Evolutionary conservation across 1,140 invertebrate genomes (phyloP).

Genomic region (Cotesia chilonis): DNA sequence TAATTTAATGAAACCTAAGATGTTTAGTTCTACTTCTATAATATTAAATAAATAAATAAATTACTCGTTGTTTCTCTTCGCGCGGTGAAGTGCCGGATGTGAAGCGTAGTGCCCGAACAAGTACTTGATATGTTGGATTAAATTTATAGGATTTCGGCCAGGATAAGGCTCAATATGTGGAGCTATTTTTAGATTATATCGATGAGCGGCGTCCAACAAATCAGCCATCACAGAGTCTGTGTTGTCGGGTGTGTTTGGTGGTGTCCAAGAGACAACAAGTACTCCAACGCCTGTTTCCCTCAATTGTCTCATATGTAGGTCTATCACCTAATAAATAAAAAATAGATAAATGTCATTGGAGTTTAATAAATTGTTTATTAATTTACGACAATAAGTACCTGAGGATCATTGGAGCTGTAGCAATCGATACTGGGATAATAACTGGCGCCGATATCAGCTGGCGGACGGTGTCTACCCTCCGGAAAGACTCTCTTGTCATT

Average conservation of each 20-base stretch:
- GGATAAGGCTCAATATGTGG: constrained; percentile 64
- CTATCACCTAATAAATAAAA: constrained; percentile 51
- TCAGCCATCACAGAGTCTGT: constrained; percentile 58
- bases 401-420: constrained; percentile 64
- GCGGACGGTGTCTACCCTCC: constrained; percentile 60
- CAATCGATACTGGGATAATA: constrained; percentile 65
- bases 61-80: constrained; percentile 61
- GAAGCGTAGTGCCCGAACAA: constrained; percentile 57
- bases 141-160: constrained; percentile 62
- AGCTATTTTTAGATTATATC: constrained; percentile 63
- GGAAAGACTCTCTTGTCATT: constrained; percentile 61
- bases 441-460: constrained; percentile 63
- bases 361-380: neutral
- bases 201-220: constrained; percentile 61
- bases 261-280: constrained; percentile 63
- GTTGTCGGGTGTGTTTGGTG: constrained; percentile 57
- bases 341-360: neutral
- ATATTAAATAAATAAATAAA: too few species aligned
- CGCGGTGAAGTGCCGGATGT: constrained; percentile 66
- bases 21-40: too few species aligned
- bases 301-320: constrained; percentile 63
- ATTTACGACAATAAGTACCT: constrained; percentile 42
- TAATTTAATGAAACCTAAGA: neutral
- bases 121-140: constrained; percentile 59
- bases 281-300: constrained; percentile 63